Conservation (phyloP, 2,888 invertebrate genomes). For the Sinohyriopsis cumingii region DNA sequence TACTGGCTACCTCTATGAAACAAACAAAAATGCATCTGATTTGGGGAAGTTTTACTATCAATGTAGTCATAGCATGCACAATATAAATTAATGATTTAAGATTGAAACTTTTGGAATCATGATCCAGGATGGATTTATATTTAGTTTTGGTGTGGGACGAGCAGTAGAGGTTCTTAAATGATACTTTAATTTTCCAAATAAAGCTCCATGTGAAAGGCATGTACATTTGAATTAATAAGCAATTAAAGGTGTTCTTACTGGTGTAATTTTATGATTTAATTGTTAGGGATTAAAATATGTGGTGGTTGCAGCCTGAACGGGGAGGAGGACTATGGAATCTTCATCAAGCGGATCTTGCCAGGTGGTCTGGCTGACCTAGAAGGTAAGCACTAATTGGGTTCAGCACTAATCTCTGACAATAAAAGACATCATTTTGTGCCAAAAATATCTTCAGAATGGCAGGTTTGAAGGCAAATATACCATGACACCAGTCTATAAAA, state of each 20-base stretch:
- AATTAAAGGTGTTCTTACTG: neutral
- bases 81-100: too few relatives aligned
- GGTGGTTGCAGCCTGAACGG: constrained; percentile 63
- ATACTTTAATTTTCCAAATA: neutral
- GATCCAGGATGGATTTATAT: neutral
- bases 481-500: neutral
- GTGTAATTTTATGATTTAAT: constrained; percentile 4
- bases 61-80: too few relatives aligned
- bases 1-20: too few relatives aligned
- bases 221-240: too few relatives aligned
- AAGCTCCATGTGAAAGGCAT: too few relatives aligned
- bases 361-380: constrained; percentile 59
- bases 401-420: neutral
- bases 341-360: constrained; percentile 59
- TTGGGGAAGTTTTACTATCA: too few relatives aligned
- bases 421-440: neutral
- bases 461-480: neutral
- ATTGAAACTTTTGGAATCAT: neutral
- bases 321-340: constrained; percentile 57
- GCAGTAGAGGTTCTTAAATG: neutral
- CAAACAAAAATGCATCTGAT: too few relatives aligned
- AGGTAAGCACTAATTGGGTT: constrained; percentile 36
- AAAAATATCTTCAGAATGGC: neutral
- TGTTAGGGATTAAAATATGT: constrained; percentile 65
- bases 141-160: neutral